Evolutionary conservation across 2,113 vertebrate species (phyloP).

Genomic region (Sula dactylatra): DNA sequence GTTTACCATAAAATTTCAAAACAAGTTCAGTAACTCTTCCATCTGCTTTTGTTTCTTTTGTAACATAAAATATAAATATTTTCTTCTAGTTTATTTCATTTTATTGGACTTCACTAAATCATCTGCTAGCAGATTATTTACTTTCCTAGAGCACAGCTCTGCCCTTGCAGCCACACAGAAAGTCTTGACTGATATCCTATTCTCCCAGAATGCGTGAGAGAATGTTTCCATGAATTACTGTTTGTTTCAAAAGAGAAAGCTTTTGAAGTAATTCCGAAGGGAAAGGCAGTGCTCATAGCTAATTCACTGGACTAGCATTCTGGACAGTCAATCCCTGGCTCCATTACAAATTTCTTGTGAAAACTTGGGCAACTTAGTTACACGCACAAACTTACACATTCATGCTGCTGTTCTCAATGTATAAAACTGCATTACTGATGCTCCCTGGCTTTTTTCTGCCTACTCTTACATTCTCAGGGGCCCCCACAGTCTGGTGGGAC

Average conservation of each 20-base stretch:
- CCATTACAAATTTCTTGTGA: background rate
- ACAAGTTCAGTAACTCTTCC: background rate
- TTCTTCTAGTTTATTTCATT: background rate
- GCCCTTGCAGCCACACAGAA: background rate
- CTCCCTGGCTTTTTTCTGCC: background rate
- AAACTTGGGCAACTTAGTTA: background rate
- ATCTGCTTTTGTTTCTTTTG: background rate
- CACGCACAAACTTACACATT: background rate
- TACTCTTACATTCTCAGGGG: background rate
- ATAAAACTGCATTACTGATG: background rate
- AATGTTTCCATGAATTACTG: background rate
- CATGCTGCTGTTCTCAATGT: background rate
- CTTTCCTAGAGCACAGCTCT: background rate
- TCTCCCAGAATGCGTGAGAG: background rate
- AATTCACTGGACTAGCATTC: background rate
- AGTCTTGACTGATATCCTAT: background rate
- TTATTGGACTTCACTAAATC: background rate
- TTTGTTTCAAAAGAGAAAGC: slow-evolving; percentile 1
- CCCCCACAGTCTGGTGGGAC: background rate
- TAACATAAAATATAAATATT: background rate
- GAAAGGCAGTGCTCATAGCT: background rate
- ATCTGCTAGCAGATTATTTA: background rate
- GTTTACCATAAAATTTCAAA: background rate
- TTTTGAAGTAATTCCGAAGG: background rate
- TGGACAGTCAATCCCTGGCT: background rate